Conservation (phyloP, 2,888 invertebrate genomes). For the Laothoe populi region DNA sequence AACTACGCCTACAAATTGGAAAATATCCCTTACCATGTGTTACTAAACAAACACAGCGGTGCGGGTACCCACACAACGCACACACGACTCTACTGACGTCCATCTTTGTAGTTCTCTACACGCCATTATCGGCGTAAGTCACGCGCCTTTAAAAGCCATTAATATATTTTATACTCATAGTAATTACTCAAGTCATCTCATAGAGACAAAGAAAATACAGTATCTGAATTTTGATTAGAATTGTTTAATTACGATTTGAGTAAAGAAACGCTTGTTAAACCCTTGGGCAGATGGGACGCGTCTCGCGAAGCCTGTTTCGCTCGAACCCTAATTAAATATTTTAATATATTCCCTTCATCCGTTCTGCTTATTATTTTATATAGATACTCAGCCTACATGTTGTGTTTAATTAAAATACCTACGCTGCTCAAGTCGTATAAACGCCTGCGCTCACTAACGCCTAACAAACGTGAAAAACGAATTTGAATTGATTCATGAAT, state of each 20-base stretch:
- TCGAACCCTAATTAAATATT: constrained; percentile 75
- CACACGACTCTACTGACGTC: constrained; percentile 42
- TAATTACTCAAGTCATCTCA: constrained; percentile 39
- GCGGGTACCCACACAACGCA: constrained; percentile 32
- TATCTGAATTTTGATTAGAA: constrained; percentile 70
- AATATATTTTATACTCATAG: constrained; percentile 51
- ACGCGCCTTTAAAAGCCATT: constrained; percentile 55
- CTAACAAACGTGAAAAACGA: constrained; percentile 11
- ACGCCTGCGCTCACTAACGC: constrained; percentile 34
- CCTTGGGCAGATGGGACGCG: constrained; percentile 59
- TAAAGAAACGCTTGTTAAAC: constrained; percentile 65
- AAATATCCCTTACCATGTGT: constrained; percentile 65
- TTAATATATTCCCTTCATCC: constrained; percentile 73
- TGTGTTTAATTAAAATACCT: constrained; percentile 57
- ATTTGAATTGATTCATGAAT: constrained; percentile 4
- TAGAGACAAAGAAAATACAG: constrained; percentile 56
- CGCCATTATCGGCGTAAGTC: constrained; percentile 54
- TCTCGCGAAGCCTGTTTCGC: constrained; percentile 59
- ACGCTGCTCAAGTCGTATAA: constrained; percentile 45
- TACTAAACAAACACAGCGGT: constrained; percentile 55
- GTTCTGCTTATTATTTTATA: constrained; percentile 56
- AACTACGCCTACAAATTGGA: constrained; percentile 72
- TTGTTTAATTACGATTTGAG: constrained; percentile 63
- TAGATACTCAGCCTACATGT: constrained; percentile 46
- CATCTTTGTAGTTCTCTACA: constrained; percentile 35